Conservation (phyloP, 2,888 invertebrate genomes). For the Drosophila cognata region DNA sequence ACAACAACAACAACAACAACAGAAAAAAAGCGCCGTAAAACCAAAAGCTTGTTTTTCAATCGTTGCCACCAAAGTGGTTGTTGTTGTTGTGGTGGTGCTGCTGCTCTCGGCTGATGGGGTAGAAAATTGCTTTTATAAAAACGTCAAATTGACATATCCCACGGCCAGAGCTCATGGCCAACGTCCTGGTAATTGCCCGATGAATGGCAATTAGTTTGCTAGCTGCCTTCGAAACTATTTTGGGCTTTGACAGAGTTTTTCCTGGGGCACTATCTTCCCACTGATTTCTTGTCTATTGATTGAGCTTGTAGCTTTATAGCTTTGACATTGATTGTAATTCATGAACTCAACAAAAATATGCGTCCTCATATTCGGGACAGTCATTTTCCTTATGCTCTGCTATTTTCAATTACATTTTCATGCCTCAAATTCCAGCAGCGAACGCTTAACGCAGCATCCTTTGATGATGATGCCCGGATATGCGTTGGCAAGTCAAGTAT, state of each 20-base stretch:
- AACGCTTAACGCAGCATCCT: constrained; percentile 31
- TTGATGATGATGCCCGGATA: constrained; percentile 15
- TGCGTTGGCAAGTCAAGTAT: constrained; percentile 58
- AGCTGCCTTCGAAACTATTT: constrained; percentile 33
- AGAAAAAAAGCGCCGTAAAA: constrained; percentile 76
- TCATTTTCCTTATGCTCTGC: constrained; percentile 26
- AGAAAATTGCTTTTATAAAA: constrained; percentile 57
- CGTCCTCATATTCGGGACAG: background rate
- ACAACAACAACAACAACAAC: constrained; percentile 37
- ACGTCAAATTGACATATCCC: constrained; percentile 64
- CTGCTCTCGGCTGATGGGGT: constrained; percentile 38
- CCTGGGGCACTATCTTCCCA: background rate
- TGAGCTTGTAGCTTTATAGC: constrained; percentile 15
- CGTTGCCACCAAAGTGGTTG: constrained; percentile 40
- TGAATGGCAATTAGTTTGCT: constrained; percentile 65
- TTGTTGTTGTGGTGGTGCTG: background rate
- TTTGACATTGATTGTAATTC: constrained; percentile 16
- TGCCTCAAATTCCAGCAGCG: constrained; percentile 55
- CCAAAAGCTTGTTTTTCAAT: constrained; percentile 80
- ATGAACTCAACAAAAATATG: constrained; percentile 10
- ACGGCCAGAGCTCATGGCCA: constrained; percentile 38
- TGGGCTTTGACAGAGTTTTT: constrained; percentile 4
- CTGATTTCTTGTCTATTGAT: constrained; percentile 40
- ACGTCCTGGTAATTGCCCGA: constrained; percentile 57
- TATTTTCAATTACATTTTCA: constrained; percentile 48